Evolutionary conservation across 35 echinoderm and acorn worm species (phyloP), one percentile per base, ranked within the genome.

Genomic region (Apostichopus californicus): DNA sequence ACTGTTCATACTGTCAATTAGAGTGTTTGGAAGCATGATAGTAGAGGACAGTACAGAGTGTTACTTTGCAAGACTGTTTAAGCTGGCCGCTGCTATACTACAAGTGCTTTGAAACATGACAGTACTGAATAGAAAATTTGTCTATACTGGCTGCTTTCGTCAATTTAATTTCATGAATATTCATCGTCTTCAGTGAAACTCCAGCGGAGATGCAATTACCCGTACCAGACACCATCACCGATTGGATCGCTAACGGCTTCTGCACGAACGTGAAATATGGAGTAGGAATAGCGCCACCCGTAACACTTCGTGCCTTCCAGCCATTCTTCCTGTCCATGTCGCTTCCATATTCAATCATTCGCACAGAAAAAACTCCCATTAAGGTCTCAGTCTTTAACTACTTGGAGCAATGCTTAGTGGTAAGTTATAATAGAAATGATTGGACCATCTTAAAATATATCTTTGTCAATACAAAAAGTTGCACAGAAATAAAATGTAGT

Each of bases 331-430:
- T 96, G 5, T 91, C 95, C 14, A 75, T 87, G 28, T 87, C 89
- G 1, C 93, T 96, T 7, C 95, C 95, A 68, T 96, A 96, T 61
- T 96, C 95, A 6, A 93, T 94, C 21, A 96, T 96, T 55, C 90
- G 95, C 23, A 87, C 78, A 17, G 95, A 96, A 78, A 94, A 94
- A 78, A 83, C 93, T 63, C 93, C 95, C n/a, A 20, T 96, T 25
- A 94, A 92, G 84, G 70, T 94, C 4, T 88, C 86, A 0, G 86
- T 96, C 22, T 96, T 96, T 78, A 96, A 96, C 68, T 96, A 96
- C 79, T 89, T 96, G 73, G 83, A 94, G 5, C 54, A 91, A 60
- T 96, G 95, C 61, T 78, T 94, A 5, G 92, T 94, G 84, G 95
- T 96, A 94, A 90, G 94, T 87, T 56, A 18, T 46, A 46, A 46